Base-by-base conservation (phyloP, 92 coral and sea anemone species). In the Bergia puertoricense region DNA sequence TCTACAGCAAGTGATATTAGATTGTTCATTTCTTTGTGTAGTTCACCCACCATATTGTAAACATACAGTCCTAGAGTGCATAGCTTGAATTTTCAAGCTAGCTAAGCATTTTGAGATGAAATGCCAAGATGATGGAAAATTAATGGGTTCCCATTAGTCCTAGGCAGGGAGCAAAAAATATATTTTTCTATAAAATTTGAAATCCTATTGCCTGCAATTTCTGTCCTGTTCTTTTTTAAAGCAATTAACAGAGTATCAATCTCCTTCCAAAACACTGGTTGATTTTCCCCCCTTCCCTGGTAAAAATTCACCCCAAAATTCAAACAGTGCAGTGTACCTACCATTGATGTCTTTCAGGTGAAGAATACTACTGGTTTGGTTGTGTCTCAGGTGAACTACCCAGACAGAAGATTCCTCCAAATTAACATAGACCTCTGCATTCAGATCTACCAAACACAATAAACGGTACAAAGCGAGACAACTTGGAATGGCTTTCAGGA, bases 331-430 rank as follows among this genome's bases (percentile, higher is more conserved):
- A 72, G 15, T 23, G 6, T 3, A 22, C 82, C 79, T 89, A 97
- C 99, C 99, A 94, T 97, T 97, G 57, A 89, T 48, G 81, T 97
- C 99, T 77, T 95, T 91, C 59, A 97, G 88, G 86, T 93, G 94
- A 8, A 97, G 81, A 50, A 91, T 90, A 39, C 94, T 95, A 50
- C 93, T 86, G 8, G 99, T 95, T 45, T 90, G 92, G 37, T 88
- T 96, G 89, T 97, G 99, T 6, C 89, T 75, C 43, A 97, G 82
- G n/a, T 90, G 92, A 11, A 97, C 89, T 50, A 93, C 85, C 99
- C 99, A 97, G 51, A 97, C 88, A 44, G 95, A 89, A 5, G 87
- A 80, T 45, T 94, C 97, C 74, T 91, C 97, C 79, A 89, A 79
- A 72, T 94, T 94, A 36, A 90, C 91, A 85, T 95, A 97, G 44